Base-by-base conservation (phyloP, 2,888 invertebrate species). In the Elegia similella region DNA sequence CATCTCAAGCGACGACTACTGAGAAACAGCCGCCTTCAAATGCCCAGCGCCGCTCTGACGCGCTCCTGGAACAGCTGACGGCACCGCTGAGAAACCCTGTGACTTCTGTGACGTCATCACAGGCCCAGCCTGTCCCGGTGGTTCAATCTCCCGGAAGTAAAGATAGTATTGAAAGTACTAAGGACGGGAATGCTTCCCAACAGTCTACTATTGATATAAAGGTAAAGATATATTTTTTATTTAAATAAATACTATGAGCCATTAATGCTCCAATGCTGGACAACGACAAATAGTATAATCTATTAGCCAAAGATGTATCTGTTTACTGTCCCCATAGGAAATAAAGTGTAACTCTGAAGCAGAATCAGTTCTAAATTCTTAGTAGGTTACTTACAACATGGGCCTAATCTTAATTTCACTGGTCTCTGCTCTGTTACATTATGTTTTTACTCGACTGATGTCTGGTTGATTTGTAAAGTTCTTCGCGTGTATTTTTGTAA, bases 21-120 rank as follows among this genome's bases (percentile, higher is more conserved):
- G 90, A 88, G 61, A 92, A 88, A 65, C 87, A 88, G 56, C 73
- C 84, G 42, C 81, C 89, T 7, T 79, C 86, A 0, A 84, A 68
- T 43, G 85, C 89, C 2, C 89, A 90, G 65, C 77, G 92, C 0
- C 85, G 92, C 6, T 90, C 91, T 0, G 92, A 92, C 58, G 88
- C 88, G 0, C 64, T 92, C 48, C 68, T 91, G 13, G 92, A 92
- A 67, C 88, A 90, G 56, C 75, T 92, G 61, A 92, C 92, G 0
- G 72, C 82, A 64, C 90, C 92, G 0, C 67, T 92, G 59, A 75
- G 83, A 61, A 89, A 84, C 66, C 82, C 83, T 0, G 75, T 84
- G 56, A 62, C 83, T 1, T 75, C 86, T 1, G 43, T 82, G 62
- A 66, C 73, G 58, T 68, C 82, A 46, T 66, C 79, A 6, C 80